A percentile compares a stretch with the other conserved stretches of the same genome.
Evolutionary conservation across 1,140 invertebrate species (phyloP).

Genomic region (Micrasema minimum): DNA sequence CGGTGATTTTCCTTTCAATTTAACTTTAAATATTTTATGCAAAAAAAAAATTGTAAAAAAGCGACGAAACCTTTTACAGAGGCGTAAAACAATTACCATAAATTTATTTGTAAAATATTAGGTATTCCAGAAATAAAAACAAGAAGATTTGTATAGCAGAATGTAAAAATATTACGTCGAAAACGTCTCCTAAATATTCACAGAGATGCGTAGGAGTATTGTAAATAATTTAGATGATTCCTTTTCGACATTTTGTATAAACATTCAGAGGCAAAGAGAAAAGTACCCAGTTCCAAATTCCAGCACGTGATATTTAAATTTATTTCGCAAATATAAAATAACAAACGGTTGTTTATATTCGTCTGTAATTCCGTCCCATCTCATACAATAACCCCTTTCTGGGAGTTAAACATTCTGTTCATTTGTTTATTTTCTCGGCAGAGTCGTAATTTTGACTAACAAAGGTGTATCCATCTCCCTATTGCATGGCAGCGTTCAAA

Average conservation of each 20-base stretch:
- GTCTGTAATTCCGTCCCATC: constrained; percentile 46
- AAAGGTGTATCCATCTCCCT: constrained; percentile 41
- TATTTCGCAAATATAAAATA: constrained; percentile 53
- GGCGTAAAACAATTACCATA: no score
- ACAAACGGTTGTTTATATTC: constrained; percentile 49
- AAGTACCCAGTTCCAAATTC: constrained; percentile 38
- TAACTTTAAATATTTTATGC: no score
- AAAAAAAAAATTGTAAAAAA: no score
- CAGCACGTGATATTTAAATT: constrained; percentile 45
- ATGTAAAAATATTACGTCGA: not conserved
- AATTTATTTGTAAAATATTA: no score
- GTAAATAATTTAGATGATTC: constrained; percentile 16
- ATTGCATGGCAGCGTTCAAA: constrained; percentile 45
- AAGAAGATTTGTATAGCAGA: constrained; percentile 1
- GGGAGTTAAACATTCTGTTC: constrained; percentile 47
- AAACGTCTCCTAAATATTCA: constrained; percentile 13
- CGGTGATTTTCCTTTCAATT: no score
- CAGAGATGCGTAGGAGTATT: constrained; percentile 5
- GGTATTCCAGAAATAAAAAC: not conserved
- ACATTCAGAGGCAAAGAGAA: constrained; percentile 11
- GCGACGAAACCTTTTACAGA: no score
- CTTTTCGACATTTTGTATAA: constrained; percentile 13
- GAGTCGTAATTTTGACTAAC: constrained; percentile 54
- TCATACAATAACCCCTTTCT: constrained; percentile 46
- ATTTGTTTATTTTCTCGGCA: constrained; percentile 53